A percentile compares a stretch with the other conserved stretches of the same genome.
phyloP scores from a whole-genome alignment of 2,113 vertebrate genomes.

The Sebastes fasciatus region DNA sequence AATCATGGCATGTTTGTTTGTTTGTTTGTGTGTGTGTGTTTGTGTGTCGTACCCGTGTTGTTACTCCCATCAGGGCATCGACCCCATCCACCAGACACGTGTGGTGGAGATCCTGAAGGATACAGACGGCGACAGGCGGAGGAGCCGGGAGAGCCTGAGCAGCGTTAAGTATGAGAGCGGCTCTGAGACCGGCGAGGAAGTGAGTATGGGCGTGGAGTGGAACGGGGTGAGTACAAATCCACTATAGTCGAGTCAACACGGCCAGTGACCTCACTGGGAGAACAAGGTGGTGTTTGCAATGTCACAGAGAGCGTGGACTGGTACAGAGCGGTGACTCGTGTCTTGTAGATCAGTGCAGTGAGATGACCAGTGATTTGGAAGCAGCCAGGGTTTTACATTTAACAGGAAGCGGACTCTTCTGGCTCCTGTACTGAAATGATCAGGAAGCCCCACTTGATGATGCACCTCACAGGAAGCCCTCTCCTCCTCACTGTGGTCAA shows the following conservation, averaged over 20 bases:
- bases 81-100: constrained; percentile 94
- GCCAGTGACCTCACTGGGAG: constrained; percentile 47
- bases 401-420: neutral
- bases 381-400: neutral
- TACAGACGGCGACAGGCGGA: constrained; percentile 86
- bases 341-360: too few relatives aligned
- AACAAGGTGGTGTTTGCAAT: constrained; percentile 30
- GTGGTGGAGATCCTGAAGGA: constrained; percentile 98
- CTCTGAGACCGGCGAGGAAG: constrained; percentile 95
- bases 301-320: constrained; percentile 47
- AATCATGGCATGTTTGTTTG: neutral
- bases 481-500: constrained; percentile 5
- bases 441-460: neutral
- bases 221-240: constrained; percentile 98
- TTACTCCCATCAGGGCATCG: constrained; percentile 87
- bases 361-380: neutral
- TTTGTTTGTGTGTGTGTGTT: neutral
- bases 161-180: constrained; percentile 94
- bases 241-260: constrained; percentile 66
- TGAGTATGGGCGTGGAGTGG: constrained; percentile 98
- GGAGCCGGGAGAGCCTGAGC: constrained; percentile 88
- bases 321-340: constrained; percentile 6
- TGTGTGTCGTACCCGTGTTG: constrained; percentile 12
- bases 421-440: neutral
- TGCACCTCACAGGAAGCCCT: constrained; percentile 13